A percentile compares a stretch with the other conserved stretches of the same genome.
phyloP scores from a whole-genome alignment of 2,797 vertebrate genomes.

The Crotalus adamanteus region DNA sequence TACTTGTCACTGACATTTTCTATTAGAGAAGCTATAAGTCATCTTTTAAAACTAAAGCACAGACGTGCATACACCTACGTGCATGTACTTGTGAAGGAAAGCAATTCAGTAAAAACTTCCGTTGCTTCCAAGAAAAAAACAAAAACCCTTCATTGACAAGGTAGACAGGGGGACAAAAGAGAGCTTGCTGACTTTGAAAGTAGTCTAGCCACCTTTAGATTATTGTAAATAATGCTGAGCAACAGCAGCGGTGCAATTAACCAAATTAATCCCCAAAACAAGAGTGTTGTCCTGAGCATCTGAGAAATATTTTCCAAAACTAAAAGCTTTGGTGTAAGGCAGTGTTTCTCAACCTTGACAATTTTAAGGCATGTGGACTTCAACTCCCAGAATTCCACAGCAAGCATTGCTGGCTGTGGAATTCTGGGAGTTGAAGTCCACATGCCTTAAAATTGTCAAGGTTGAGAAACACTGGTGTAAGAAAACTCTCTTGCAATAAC shows the following conservation, averaged over 20 bases:
- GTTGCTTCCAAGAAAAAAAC: neutral
- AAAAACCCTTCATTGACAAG: too few relatives aligned
- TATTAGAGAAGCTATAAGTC: neutral
- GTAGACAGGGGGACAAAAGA: neutral
- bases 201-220: neutral
- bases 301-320: neutral
- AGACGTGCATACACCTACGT: neutral
- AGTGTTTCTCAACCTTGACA: too few relatives aligned
- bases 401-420: too few relatives aligned
- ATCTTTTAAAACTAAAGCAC: neutral
- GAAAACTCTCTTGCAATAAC: neutral
- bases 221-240: constrained; percentile 16
- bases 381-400: too few relatives aligned
- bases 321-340: neutral
- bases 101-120: neutral
- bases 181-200: neutral
- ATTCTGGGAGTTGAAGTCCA: too few relatives aligned
- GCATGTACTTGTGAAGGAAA: neutral
- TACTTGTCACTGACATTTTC: constrained; percentile 27
- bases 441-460: too few relatives aligned
- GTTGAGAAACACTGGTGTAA: neutral
- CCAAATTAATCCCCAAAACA: neutral
- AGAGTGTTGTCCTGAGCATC: neutral
- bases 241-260: neutral
- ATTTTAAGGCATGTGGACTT: too few relatives aligned